Conservation (phyloP, 2,113 vertebrate species). For the Apistogramma diplotaenia region DNA sequence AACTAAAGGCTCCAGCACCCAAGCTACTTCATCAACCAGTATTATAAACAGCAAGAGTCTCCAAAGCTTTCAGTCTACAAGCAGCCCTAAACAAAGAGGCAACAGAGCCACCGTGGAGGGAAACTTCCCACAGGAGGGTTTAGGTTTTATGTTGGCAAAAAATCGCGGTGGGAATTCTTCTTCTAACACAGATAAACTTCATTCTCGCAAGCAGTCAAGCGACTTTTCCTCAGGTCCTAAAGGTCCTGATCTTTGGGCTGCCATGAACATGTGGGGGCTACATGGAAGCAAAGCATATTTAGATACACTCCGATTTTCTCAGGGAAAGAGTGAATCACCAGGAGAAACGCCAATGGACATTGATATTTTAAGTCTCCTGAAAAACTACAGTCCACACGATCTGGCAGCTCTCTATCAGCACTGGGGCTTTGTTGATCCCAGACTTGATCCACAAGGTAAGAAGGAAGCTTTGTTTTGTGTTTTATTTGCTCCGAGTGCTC, state of each 20-base stretch:
- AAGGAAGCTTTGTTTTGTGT: not conserved
- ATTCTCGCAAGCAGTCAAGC: constrained; percentile 50
- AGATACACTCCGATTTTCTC: constrained; percentile 63
- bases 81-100: constrained; percentile 60
- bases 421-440: constrained; percentile 84
- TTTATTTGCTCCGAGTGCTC: not conserved
- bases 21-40: constrained; percentile 25
- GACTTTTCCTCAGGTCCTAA: constrained; percentile 55
- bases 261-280: constrained; percentile 67
- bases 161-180: constrained; percentile 73
- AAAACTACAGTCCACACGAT: constrained; percentile 91
- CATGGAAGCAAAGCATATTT: constrained; percentile 59
- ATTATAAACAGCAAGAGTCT: constrained; percentile 18
- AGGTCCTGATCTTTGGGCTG: constrained; percentile 67
- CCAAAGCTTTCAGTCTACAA: constrained; percentile 13
- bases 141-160: constrained; percentile 75
- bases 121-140: constrained; percentile 68
- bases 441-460: constrained; percentile 88
- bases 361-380: constrained; percentile 88
- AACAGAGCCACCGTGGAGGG: constrained; percentile 76
- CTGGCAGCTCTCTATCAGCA: constrained; percentile 89
- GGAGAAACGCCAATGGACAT: constrained; percentile 81
- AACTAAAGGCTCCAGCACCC: constrained; percentile 34
- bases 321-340: constrained; percentile 79
- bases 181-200: constrained; percentile 38